Evolutionary conservation across 2,797 vertebrate species (phyloP).

Genomic region (Thunnus albacares): DNA sequence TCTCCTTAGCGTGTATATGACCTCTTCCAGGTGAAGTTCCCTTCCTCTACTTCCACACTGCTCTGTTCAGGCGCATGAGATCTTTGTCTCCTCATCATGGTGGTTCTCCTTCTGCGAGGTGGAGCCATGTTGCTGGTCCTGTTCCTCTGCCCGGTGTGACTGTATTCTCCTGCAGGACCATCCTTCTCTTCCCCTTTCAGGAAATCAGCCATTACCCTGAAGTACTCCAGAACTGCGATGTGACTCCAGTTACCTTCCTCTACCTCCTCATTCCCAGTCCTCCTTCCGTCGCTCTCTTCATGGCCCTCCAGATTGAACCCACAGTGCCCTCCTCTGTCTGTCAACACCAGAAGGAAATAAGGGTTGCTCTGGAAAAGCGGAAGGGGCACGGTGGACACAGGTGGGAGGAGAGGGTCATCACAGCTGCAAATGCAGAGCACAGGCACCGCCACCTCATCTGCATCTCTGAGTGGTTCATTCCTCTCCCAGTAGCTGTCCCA

Average conservation of each 20-base stretch:
- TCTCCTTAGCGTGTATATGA: slow-evolving; percentile 89
- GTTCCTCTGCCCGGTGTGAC: slow-evolving; percentile 49
- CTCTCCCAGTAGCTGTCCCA: slow-evolving; percentile 92
- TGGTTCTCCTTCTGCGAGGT: slow-evolving; percentile 58
- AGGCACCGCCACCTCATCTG: slow-evolving; percentile 91
- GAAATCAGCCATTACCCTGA: slow-evolving; percentile 88
- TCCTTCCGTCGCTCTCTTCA: background rate
- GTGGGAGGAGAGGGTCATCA: slow-evolving; percentile 89
- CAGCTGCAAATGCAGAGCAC: slow-evolving; percentile 90
- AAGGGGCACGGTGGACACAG: slow-evolving; percentile 79
- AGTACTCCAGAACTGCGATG: slow-evolving; percentile 87
- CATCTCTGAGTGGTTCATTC: slow-evolving; percentile 93
- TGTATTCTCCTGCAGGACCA: slow-evolving; percentile 43
- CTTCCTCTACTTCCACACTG: slow-evolving; percentile 51
- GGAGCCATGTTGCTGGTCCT: slow-evolving; percentile 34
- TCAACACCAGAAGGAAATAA: slow-evolving; percentile 90
- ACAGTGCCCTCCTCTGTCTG: slow-evolving; percentile 90
- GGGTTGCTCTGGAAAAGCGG: slow-evolving; percentile 91
- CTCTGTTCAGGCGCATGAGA: slow-evolving; percentile 34
- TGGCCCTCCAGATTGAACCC: slow-evolving; percentile 80
- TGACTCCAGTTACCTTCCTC: slow-evolving; percentile 87
- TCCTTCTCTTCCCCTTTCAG: slow-evolving; percentile 83
- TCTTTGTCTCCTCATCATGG: slow-evolving; percentile 61
- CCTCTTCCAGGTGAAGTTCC: slow-evolving; percentile 90
- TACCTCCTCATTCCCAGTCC: background rate